A percentile compares a stretch with the other conserved stretches of the same genome.
These are phyloP conservation scores for Drosophila oshimai DNA, from an alignment of 1,140 invertebrate genomes.

Conservation along the genomic window DNA sequence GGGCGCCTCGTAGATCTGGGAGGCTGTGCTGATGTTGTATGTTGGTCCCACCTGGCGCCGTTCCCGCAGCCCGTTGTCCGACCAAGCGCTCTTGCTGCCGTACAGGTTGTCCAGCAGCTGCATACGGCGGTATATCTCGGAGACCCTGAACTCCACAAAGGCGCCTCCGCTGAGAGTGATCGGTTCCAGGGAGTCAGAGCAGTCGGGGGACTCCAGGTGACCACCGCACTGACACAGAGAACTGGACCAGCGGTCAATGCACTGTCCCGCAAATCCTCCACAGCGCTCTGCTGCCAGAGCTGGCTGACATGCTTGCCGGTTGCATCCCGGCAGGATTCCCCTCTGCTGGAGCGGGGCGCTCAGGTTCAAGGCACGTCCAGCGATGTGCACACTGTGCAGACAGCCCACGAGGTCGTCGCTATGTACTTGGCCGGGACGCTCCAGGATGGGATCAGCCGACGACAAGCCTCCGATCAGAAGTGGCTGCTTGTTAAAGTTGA, in stretches of 20 bases:
- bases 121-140: conserved; percentile 92
- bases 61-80: conserved; percentile 18
- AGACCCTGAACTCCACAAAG: conserved; percentile 91
- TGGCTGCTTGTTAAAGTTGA: conserved; percentile 96
- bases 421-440: conserved; percentile 93
- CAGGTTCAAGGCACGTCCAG: conserved; percentile 91
- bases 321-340: conserved; percentile 90
- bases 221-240: conserved; percentile 88
- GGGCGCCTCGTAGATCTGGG: conserved; percentile 82
- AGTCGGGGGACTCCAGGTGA: conserved; percentile 89
- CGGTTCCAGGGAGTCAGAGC: conserved; percentile 89
- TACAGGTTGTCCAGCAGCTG: conserved; percentile 91
- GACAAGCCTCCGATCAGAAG: conserved; percentile 93
- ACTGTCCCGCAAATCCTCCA: conserved; percentile 86
- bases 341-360: conserved; percentile 88
- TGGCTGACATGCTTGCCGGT: conserved; percentile 85
- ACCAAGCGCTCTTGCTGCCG: conserved; percentile 88
- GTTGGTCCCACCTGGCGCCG: conserved; percentile 22
- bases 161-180: conserved; percentile 90
- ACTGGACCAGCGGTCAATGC: conserved; percentile 92
- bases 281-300: conserved; percentile 84
- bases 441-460: conserved; percentile 91
- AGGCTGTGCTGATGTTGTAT: conserved; percentile 48
- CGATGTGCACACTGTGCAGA: conserved; percentile 93
- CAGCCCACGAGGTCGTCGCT: conserved; percentile 97